Evolutionary conservation across 2,888 invertebrate species (phyloP), one percentile per base, ranked within the genome.

Genomic region (Lasioglossum vierecki): DNA sequence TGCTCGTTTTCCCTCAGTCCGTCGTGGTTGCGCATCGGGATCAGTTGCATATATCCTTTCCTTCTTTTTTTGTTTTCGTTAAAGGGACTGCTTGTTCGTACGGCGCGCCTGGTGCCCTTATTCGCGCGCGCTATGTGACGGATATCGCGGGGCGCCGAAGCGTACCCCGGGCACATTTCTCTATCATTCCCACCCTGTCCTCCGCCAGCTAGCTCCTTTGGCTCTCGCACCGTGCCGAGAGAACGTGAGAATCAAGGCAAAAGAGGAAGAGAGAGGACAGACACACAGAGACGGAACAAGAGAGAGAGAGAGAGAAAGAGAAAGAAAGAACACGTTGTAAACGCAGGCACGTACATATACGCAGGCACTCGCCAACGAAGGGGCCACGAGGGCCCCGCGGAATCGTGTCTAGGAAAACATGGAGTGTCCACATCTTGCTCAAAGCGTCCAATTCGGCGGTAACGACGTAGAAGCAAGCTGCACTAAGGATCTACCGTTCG

Each of bases 401-500:
- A 83, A 80, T 79, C 82, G 89, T 85, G 90, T 79, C 77, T 86
- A 89, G 87, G 87, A 88, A 91, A 93, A 96, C 94, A 97, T 97
- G 97, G 97, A 97, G 96, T 97, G 97, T 95, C 96, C 96, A 94
- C 97, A 97, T 96, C 96, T 97, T 93, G 96, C 95, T 95, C 96
- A 96, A 95, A 96, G 96, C 95, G 96, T 97, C 94, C 92, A 93
- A 90, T 91, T 94, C 89, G 92, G 91, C 91, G 91, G 91, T 90
- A 90, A 93, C 91, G 93, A 94, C 91, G 92, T 94, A 89, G 94
- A 93, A 87, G 88, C 93, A 63, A 92, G 92, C 91, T 93, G 92
- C 90, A 89, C 96, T 96, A 96, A 96, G 96, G 96, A 96, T 91
- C 91, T 93, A 89, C 93, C 94, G 84, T 94, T 94, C 92, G 92